These are phyloP conservation scores for Callyntrura sp. DNA, from an alignment of 2,888 invertebrate species.

Conservation along the genomic window DNA sequence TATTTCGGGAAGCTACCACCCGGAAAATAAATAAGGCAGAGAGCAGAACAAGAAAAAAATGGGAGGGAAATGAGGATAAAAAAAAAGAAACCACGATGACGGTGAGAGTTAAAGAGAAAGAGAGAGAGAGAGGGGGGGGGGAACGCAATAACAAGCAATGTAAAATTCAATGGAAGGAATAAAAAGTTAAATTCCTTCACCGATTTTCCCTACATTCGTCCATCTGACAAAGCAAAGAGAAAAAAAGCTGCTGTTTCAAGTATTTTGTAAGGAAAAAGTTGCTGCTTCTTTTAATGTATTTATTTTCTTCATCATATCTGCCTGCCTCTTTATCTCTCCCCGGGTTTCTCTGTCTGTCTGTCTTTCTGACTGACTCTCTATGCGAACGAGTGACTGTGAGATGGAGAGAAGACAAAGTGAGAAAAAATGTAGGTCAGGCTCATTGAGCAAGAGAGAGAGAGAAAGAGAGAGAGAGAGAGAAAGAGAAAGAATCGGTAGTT, in stretches of 20 bases:
- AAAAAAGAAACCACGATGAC: slow-evolving; percentile 4
- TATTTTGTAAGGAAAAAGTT: not conserved
- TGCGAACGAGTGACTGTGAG: slow-evolving; percentile 14
- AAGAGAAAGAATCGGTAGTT: too few relatives aligned
- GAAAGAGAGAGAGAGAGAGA: too few relatives aligned
- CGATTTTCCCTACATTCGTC: not conserved
- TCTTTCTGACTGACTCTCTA: not conserved
- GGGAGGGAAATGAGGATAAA: not conserved
- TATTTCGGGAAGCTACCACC: not conserved
- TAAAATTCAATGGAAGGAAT: slow-evolving; percentile 45
- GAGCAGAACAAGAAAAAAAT: not conserved
- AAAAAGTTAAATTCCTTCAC: slow-evolving; percentile 49
- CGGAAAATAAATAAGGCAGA: slow-evolving; percentile 16
- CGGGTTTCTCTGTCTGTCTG: not conserved
- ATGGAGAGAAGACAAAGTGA: not conserved
- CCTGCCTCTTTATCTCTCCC: not conserved
- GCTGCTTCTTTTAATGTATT: not conserved
- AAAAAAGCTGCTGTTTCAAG: not conserved
- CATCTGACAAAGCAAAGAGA: not conserved
- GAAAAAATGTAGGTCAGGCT: slow-evolving; percentile 61
- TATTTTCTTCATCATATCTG: slow-evolving; percentile 8
- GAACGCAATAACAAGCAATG: slow-evolving; percentile 44
- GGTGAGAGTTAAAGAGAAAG: not conserved
- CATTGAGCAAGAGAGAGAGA: slow-evolving; percentile 36
- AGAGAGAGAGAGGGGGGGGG: not conserved